A percentile compares a stretch with the other conserved stretches of the same genome.
phyloP scores from a whole-genome alignment of 2,888 invertebrate genomes.

The Neoascia interrupta region DNA sequence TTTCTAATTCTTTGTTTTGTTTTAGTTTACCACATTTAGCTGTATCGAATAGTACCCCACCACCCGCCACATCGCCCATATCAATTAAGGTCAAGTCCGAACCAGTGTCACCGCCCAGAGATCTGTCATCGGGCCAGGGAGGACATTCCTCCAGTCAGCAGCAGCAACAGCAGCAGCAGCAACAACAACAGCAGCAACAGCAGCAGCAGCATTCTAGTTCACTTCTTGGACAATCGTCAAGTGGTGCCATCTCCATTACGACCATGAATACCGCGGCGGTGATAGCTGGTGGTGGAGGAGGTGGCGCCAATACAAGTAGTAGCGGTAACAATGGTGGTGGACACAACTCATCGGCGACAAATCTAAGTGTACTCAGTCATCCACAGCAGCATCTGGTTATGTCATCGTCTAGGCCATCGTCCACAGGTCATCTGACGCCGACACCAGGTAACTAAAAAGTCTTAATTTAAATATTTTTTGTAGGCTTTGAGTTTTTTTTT shows the following conservation, averaged over 20 bases:
- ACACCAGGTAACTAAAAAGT: conserved; percentile 80
- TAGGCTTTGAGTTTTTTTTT: conserved; percentile 57
- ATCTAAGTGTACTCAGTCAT: conserved; percentile 82
- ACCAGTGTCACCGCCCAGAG: conserved; percentile 95
- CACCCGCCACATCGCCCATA: conserved; percentile 88
- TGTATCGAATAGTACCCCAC: conserved; percentile 87
- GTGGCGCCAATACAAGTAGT: conserved; percentile 72
- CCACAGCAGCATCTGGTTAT: conserved; percentile 80
- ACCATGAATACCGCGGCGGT: conserved; percentile 75
- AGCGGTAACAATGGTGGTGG: conserved; percentile 73
- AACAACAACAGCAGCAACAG: conserved; percentile 73
- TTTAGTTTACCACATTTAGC: conserved; percentile 89
- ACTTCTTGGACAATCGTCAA: conserved; percentile 69
- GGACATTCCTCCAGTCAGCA: conserved; percentile 74
- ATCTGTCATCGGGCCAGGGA: conserved; percentile 81
- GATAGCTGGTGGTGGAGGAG: conserved; percentile 75
- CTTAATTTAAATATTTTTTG: conserved; percentile 50
- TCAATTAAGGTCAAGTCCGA: conserved; percentile 96
- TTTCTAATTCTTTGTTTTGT: conserved; percentile 59
- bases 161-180: conserved; percentile 75
- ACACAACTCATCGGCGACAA: conserved; percentile 74
- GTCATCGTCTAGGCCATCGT: conserved; percentile 81
- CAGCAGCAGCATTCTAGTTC: conserved; percentile 70
- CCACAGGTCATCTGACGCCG: conserved; percentile 82
- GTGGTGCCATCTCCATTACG: conserved; percentile 73